phyloP scores from a whole-genome alignment of 1,140 invertebrate genomes.

The Bombus haemorrhoidalis region DNA sequence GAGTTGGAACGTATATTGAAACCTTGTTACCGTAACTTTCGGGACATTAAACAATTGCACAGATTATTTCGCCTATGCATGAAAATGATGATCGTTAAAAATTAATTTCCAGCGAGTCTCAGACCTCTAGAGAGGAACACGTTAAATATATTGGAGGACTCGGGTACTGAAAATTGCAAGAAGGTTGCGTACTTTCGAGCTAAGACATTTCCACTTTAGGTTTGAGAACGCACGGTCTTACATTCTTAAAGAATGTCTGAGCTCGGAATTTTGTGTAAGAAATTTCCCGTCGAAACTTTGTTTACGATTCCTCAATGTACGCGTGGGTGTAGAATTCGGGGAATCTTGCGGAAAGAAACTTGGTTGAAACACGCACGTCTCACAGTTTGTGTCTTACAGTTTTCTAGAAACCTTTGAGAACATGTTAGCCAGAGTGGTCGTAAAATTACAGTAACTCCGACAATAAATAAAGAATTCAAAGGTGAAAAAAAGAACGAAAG shows the following conservation, averaged over 20 bases:
- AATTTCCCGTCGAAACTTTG: constrained; percentile 2
- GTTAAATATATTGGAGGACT: too few species aligned
- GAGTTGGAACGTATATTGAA: too few species aligned
- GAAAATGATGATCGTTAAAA: too few species aligned
- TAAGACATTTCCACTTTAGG: background rate
- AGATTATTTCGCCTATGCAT: too few species aligned
- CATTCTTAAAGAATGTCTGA: background rate
- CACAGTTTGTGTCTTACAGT: background rate
- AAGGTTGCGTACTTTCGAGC: background rate
- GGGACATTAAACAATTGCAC: too few species aligned
- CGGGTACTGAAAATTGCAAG: background rate
- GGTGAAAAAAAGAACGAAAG: background rate
- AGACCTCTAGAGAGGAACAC: too few species aligned
- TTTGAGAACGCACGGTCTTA: background rate
- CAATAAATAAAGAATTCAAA: background rate
- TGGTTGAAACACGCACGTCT: background rate
- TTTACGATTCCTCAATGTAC: background rate
- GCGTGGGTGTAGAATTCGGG: constrained; percentile 29
- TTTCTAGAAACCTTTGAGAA: background rate
- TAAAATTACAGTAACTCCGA: background rate
- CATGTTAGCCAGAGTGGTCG: background rate
- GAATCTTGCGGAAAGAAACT: background rate
- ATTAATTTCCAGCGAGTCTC: too few species aligned
- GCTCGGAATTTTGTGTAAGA: background rate
- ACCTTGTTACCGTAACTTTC: too few species aligned